Conservation (phyloP, 1,140 invertebrate species). For the Trachelipus rathkii region DNA sequence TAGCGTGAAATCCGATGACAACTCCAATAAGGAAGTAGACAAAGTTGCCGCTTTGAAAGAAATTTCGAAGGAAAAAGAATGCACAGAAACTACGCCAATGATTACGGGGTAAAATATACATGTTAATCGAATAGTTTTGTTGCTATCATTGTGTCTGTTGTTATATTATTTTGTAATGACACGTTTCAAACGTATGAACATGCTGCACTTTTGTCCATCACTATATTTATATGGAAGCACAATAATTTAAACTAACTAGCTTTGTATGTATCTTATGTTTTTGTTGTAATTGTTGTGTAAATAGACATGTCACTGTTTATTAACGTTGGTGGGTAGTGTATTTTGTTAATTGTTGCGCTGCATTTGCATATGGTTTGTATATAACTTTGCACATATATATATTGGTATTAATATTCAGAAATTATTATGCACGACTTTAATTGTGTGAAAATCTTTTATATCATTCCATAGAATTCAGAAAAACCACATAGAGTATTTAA, state of each 20-base stretch:
- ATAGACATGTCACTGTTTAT: no score
- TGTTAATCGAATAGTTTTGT: neutral
- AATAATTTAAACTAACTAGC: no score
- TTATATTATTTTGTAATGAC: neutral
- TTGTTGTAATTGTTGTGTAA: no score
- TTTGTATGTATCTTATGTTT: no score
- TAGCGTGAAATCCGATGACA: neutral
- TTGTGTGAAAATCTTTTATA: no score
- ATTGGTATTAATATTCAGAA: neutral
- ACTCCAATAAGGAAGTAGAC: neutral
- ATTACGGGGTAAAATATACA: neutral
- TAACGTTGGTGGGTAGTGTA: neutral
- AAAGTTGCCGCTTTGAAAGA: neutral
- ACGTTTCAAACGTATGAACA: neutral
- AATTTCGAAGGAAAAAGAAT: neutral
- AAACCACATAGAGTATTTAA: neutral
- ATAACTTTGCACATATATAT: conserved; percentile 2
- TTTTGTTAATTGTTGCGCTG: neutral
- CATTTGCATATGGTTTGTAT: neutral
- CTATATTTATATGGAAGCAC: no score
- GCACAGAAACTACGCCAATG: conserved; percentile 2
- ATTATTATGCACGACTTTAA: neutral
- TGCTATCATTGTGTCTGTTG: neutral
- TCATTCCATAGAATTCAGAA: no score
- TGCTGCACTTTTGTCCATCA: no score